Percentiles rank a stretch among this genome's conserved stretches.
Conservation (phyloP, 2,797 vertebrate species). For the Poeciliopsis presidionis region DNA sequence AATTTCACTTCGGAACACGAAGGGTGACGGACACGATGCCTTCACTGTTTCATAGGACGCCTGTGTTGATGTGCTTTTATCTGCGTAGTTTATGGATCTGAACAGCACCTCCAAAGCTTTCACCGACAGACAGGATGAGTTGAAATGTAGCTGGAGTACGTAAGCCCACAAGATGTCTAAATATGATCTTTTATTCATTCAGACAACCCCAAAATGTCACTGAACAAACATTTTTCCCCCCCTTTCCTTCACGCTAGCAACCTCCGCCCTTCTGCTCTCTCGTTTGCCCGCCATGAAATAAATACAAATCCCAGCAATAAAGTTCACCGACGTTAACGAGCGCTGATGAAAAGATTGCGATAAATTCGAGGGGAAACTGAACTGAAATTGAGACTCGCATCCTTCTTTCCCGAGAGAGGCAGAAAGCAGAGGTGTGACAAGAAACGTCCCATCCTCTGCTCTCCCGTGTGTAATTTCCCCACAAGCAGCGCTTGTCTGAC, state of each 20-base stretch:
- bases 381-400: constrained; percentile 4
- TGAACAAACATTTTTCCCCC: background rate
- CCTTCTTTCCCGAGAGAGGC: constrained; percentile 28
- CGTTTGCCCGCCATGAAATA: background rate
- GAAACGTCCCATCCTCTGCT: constrained; percentile 34
- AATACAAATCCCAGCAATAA: constrained; percentile 8
- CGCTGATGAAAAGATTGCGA: constrained; percentile 26
- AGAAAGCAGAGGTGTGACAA: constrained; percentile 31
- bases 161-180: background rate
- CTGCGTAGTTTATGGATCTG: constrained; percentile 10
- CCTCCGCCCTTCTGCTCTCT: background rate
- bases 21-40: background rate
- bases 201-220: constrained; percentile 11
- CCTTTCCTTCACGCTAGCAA: constrained; percentile 17
- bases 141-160: background rate
- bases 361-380: constrained; percentile 22
- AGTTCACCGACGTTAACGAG: constrained; percentile 24
- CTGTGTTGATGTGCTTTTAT: background rate
- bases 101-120: constrained; percentile 17
- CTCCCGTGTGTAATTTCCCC: constrained; percentile 44
- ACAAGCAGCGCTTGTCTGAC: constrained; percentile 41
- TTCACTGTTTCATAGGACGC: background rate
- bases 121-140: constrained; percentile 4
- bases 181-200: constrained; percentile 7
- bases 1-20: background rate